Base-by-base conservation (phyloP, 2,797 vertebrate species). In the Chaenodraco wilsoni region DNA sequence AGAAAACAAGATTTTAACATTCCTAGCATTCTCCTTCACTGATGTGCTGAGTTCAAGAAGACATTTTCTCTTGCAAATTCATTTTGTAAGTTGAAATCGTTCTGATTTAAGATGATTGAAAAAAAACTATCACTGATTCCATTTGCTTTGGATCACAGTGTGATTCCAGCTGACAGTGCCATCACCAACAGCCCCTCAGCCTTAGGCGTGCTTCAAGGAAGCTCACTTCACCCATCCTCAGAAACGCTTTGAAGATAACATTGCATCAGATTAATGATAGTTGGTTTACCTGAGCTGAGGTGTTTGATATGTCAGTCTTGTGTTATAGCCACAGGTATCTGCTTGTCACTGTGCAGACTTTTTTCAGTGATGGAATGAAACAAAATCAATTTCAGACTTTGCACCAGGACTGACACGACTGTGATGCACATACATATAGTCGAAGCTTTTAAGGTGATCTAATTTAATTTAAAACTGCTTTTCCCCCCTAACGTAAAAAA, bases 71-170 rank as follows among this genome's bases (percentile, higher is more conserved):
- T 44, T 21, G 12, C 41, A 72, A 52, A 48, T 65, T 10, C 19
- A 21, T 64, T 77, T 73, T 70, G 17, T 37, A 54, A 55, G 9
- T 72, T 64, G 4, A 37, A 71, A 37, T 68, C 19, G n/a, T 51
- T 70, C 21, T 40, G n/a, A 66, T 86, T 59, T 61, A 46, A 51
- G 52, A 33, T 69, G 59, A 75, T 65, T 78, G 21, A 45, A 60
- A 73, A 73, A 23, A 66, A 78, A 15, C 7, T 48, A 31, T 60
- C 23, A 62, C 40, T 65, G 31, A 72, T 70, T 72, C 55, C 23
- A 67, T 76, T 79, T 72, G 61, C 57, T 68, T 59, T 19, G 50
- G 68, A 78, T 88, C 50, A 67, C 69, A 83, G 76, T 60, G 10
- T 69, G 56, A 74, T 77, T 84, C 68, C 37, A 64, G 49, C 70